A percentile compares a stretch with the other conserved stretches of the same genome.
Evolutionary conservation across 2,888 invertebrate species (phyloP).

Genomic region (Pseudococcus viburni): DNA sequence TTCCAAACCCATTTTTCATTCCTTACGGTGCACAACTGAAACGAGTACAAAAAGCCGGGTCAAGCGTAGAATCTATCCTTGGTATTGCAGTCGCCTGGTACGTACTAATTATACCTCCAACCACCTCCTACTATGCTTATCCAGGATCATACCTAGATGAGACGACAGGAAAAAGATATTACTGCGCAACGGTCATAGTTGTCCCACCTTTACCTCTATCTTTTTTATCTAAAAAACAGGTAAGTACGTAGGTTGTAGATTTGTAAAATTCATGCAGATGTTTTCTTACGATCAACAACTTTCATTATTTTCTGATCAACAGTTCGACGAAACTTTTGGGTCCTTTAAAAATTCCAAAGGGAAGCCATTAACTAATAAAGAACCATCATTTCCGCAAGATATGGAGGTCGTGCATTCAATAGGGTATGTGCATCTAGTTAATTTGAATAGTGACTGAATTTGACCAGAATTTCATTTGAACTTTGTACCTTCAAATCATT

Average conservation of each 20-base stretch:
- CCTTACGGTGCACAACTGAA: background rate
- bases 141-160: background rate
- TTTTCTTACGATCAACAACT: background rate
- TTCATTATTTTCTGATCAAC: background rate
- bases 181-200: background rate
- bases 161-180: background rate
- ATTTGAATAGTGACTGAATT: background rate
- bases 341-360: background rate
- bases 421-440: background rate
- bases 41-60: background rate
- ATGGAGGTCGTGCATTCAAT: background rate
- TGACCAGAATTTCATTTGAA: background rate
- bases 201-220: background rate
- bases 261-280: too few relatives aligned
- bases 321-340: background rate
- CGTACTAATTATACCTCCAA: background rate
- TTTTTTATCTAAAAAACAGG: background rate
- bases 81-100: background rate
- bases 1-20: too few relatives aligned
- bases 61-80: background rate
- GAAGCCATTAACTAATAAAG: background rate
- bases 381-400: background rate
- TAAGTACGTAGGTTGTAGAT: background rate
- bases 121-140: background rate
- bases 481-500: too few relatives aligned